Conservation (phyloP, 2,113 vertebrate species). For the Amblyornis subalaris region DNA sequence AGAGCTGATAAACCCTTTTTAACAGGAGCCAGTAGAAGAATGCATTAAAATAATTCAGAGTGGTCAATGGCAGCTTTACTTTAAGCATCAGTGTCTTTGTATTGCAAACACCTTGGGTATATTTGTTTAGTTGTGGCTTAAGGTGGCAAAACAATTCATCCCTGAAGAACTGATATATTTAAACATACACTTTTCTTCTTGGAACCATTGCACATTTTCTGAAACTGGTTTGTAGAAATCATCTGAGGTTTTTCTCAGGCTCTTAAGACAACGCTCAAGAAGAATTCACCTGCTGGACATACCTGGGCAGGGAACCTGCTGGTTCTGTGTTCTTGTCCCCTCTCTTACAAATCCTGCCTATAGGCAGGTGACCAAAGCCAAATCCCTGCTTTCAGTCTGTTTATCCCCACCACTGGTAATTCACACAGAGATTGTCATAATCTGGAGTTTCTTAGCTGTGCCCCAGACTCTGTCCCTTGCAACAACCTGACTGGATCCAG, state of each 20-base stretch:
- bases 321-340: not conserved
- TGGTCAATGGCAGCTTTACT: constrained; percentile 13
- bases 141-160: not conserved
- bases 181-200: not conserved
- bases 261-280: not conserved
- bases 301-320: not conserved
- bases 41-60: constrained; percentile 3
- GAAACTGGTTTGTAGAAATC: not conserved
- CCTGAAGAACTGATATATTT: not conserved
- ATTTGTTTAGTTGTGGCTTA: not conserved
- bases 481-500: not conserved
- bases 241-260: not conserved
- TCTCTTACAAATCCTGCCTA: not conserved
- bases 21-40: constrained; percentile 30
- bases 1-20: constrained; percentile 24
- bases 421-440: not conserved
- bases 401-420: not conserved
- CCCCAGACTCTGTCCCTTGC: not conserved
- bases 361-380: not conserved
- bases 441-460: not conserved
- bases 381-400: not conserved
- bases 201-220: not conserved
- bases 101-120: not conserved
- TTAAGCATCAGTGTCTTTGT: not conserved
- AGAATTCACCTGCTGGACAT: not conserved